Base-by-base conservation (phyloP, 2,888 invertebrate species). In the Pseudoips prasinana region DNA sequence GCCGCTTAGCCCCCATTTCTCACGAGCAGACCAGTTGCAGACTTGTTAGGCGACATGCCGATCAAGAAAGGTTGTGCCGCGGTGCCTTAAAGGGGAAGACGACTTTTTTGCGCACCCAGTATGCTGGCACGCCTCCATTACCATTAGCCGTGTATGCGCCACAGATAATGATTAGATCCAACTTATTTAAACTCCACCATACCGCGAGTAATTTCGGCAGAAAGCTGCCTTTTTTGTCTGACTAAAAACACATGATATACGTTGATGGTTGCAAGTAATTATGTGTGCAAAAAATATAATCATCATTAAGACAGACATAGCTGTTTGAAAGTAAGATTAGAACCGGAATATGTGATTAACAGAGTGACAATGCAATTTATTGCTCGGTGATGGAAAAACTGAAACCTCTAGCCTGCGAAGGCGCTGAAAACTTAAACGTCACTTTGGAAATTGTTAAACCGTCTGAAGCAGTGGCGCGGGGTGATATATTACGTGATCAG, bases 1-100 rank as follows among this genome's bases (percentile, higher is more conserved):
- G 61, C 61, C 49, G 52, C 46, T 57, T 58, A 72, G 77, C 67
- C 59, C 72, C 66, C 80, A 77, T 81, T 84, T 84, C 84, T 84
- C 86, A 84, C 78, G 76, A 72, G 63, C 60, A 65, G 67, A 80
- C 81, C 75, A 74, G 79, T 79, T 74, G 62, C 53, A 46, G 67
- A 84, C 76, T 75, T 73, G 80, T 78, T 61, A 29, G 67, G 60
- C 74, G 62, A 65, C 82, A 84, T 84, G 65, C 85, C 85, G 67
- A 71, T 73, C 78, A 82, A 73, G 79, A 83, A 84, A 80, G 78
- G 79, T 75, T 69, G 68, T 68, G 71, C 72, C 56, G 64, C 83
- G 76, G 79, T 70, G 64, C 81, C 75, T 69, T 81, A 76, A 75
- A 79, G 73, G 79, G 74, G 64, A 73, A 73, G 74, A 77, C 73